phyloP scores from a whole-genome alignment of 2,888 invertebrate genomes.

The Tenthredo distinguenda region DNA sequence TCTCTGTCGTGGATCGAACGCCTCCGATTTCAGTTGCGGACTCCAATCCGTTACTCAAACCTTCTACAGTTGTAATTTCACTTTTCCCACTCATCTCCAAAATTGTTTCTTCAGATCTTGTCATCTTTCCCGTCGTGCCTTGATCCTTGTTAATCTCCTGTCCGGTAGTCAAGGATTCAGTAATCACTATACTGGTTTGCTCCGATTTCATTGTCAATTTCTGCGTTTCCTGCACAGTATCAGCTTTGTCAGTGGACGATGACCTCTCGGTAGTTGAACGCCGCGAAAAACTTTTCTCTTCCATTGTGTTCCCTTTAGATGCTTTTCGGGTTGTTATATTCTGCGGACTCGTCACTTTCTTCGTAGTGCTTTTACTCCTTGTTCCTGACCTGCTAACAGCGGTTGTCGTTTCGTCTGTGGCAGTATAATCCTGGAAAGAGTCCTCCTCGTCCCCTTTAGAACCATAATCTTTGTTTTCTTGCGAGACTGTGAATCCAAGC shows the following conservation, averaged over 20 bases:
- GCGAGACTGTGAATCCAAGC: neutral
- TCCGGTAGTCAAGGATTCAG: neutral
- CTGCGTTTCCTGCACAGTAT: neutral
- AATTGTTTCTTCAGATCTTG: neutral
- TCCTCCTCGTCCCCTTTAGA: neutral
- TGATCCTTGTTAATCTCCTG: neutral
- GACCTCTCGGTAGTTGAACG: neutral
- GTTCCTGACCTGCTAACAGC: neutral
- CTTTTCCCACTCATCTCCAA: neutral
- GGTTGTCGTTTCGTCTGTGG: neutral
- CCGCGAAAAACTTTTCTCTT: neutral
- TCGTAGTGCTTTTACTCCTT: neutral
- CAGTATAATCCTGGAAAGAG: neutral
- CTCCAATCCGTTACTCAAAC: constrained; percentile 54
- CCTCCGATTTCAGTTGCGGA: constrained; percentile 56
- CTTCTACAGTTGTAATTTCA: constrained; percentile 16
- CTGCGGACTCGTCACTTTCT: neutral
- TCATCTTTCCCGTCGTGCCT: neutral
- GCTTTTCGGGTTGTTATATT: neutral
- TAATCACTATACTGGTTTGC: neutral
- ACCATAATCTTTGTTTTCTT: neutral
- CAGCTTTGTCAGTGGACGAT: neutral
- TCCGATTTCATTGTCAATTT: neutral
- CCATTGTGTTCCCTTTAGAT: neutral
- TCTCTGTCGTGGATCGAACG: constrained; percentile 56